Percentiles rank a stretch among this genome's conserved stretches.
These are phyloP conservation scores for Apoderus coryli DNA, from an alignment of 2,888 invertebrate genomes.

Conservation along the genomic window DNA sequence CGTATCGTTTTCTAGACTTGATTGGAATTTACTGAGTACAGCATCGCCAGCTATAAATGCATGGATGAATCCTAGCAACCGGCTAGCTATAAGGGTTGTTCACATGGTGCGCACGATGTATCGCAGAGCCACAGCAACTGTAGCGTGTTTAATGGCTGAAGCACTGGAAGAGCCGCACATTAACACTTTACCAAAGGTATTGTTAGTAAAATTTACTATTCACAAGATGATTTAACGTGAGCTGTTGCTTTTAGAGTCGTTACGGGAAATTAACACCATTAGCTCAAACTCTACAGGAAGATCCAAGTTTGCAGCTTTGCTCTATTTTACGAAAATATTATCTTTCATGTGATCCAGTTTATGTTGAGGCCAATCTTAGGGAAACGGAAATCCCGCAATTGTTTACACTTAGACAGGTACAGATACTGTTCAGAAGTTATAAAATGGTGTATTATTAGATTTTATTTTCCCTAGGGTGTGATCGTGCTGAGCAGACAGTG, in stretches of 20 bases:
- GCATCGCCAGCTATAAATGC: conserved; percentile 94
- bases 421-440: neutral
- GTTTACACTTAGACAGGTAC: conserved; percentile 73
- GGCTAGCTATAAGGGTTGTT: conserved; percentile 72
- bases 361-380: conserved; percentile 70
- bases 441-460: neutral
- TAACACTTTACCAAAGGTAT: conserved; percentile 63
- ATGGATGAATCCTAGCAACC: conserved; percentile 93
- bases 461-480: conserved; percentile 52
- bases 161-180: conserved; percentile 78
- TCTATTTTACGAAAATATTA: conserved; percentile 77
- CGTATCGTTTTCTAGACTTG: too few species aligned
- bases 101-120: conserved; percentile 69
- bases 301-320: conserved; percentile 89
- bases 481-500: conserved; percentile 91
- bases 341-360: conserved; percentile 56
- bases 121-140: conserved; percentile 67
- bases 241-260: conserved; percentile 56
- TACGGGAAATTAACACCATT: conserved; percentile 78
- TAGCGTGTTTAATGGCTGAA: conserved; percentile 91
- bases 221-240: neutral
- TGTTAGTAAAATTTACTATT: neutral
- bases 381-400: conserved; percentile 75
- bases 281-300: conserved; percentile 83
- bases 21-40: conserved; percentile 93